Percentiles rank a stretch among this genome's conserved stretches.
Conservation (phyloP, 2,888 invertebrate species). For the Tortrix viridana region DNA sequence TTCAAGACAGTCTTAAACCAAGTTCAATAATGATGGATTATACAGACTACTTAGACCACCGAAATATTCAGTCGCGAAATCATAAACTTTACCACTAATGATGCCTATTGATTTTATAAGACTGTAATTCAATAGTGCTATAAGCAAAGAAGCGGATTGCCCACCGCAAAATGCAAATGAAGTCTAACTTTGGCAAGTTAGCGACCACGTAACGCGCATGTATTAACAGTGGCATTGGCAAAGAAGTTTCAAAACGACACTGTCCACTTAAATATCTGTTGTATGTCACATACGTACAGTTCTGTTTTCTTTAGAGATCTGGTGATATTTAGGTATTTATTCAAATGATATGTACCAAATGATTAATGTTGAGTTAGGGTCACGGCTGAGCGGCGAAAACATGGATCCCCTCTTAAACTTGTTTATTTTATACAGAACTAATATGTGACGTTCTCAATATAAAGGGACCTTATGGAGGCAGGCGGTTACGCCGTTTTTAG, state of each 20-base stretch:
- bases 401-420: constrained; percentile 19
- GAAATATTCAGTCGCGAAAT: not conserved
- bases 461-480: no score
- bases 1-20: no score
- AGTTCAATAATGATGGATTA: no score
- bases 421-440: not conserved
- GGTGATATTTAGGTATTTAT: constrained; percentile 24
- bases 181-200: constrained; percentile 23
- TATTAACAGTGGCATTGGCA: constrained; percentile 35
- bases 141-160: constrained; percentile 15
- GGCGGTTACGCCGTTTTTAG: no score
- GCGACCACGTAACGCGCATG: constrained; percentile 20
- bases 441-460: no score
- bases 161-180: constrained; percentile 27
- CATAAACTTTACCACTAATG: not conserved
- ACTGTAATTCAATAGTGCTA: not conserved
- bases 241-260: constrained; percentile 35
- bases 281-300: constrained; percentile 17
- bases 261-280: constrained; percentile 1
- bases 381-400: constrained; percentile 27
- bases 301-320: constrained; percentile 4
- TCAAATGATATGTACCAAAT: constrained; percentile 27
- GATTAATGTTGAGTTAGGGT: constrained; percentile 28
- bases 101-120: not conserved
- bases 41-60: not conserved